Conservation (phyloP, 1,140 invertebrate genomes). For the Drosophila mauritiana region DNA sequence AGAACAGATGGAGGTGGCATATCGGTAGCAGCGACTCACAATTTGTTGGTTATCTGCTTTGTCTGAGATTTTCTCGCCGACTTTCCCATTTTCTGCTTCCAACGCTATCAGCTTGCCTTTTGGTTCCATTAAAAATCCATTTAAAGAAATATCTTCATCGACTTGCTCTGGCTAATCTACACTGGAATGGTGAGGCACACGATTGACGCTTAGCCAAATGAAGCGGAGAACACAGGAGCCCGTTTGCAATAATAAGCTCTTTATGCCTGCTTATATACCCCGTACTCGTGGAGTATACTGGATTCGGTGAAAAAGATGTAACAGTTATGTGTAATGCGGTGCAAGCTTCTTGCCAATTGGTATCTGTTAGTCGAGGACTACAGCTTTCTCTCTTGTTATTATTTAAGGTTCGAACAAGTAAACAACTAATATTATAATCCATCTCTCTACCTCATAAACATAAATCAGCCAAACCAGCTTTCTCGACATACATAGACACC, state of each 20-base stretch:
- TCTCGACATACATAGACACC: too few species aligned
- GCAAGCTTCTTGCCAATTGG: too few species aligned
- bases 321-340: too few species aligned
- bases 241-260: not conserved
- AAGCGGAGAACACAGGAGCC: not conserved
- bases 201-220: conserved; percentile 65
- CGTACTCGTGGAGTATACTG: not conserved
- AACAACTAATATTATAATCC: too few species aligned
- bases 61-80: conserved; percentile 24
- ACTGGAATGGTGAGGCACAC: conserved; percentile 23
- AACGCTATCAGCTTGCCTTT: conserved; percentile 1
- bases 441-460: too few species aligned
- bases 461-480: too few species aligned
- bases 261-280: not conserved
- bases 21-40: not conserved
- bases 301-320: too few species aligned
- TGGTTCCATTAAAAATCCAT: conserved; percentile 74
- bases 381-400: too few species aligned
- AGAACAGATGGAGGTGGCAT: not conserved
- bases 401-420: too few species aligned
- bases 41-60: conserved; percentile 37
- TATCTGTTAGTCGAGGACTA: too few species aligned
- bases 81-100: not conserved
- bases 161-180: conserved; percentile 29
- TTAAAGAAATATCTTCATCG: conserved; percentile 63